Evolutionary conservation across 2,797 vertebrate genomes (phyloP).

Genomic region (Bryconaethiops microstoma): DNA sequence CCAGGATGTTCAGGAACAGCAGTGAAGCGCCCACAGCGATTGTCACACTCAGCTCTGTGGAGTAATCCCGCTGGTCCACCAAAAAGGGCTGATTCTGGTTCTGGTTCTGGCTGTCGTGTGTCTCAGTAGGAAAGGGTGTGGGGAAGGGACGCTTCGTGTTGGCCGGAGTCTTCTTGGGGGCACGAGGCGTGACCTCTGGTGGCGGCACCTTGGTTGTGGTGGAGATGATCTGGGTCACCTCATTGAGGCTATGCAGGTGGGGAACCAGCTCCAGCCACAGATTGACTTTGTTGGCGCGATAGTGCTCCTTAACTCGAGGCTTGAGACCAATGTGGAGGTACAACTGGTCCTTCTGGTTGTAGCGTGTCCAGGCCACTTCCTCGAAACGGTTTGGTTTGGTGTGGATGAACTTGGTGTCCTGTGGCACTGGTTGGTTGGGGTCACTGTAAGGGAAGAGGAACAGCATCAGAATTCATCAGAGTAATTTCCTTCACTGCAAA

Average conservation of each 20-base stretch:
- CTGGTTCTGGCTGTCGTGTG: slow-evolving; percentile 87
- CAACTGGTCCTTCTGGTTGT: slow-evolving; percentile 98
- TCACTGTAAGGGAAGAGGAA: slow-evolving; percentile 78
- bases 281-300: slow-evolving; percentile 98
- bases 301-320: slow-evolving; percentile 98
- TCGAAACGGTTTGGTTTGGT: slow-evolving; percentile 99
- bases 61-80: slow-evolving; percentile 97
- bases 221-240: slow-evolving; percentile 96
- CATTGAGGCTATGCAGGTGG: slow-evolving; percentile 97
- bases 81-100: slow-evolving; percentile 86
- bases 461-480: too few relatives aligned
- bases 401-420: slow-evolving; percentile 99
- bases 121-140: slow-evolving; percentile 93
- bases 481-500: slow-evolving; percentile 70
- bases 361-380: slow-evolving; percentile 98
- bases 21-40: slow-evolving; percentile 97
- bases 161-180: slow-evolving; percentile 89
- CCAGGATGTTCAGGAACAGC: slow-evolving; percentile 97
- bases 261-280: slow-evolving; percentile 98
- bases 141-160: slow-evolving; percentile 85
- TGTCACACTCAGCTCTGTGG: slow-evolving; percentile 96
- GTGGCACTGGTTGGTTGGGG: slow-evolving; percentile 97
- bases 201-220: slow-evolving; percentile 98
- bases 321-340: slow-evolving; percentile 99
- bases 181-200: slow-evolving; percentile 91